These are phyloP conservation scores for Cotesia vestalis DNA, from an alignment of 1,140 invertebrate genomes.

Conservation along the genomic window DNA sequence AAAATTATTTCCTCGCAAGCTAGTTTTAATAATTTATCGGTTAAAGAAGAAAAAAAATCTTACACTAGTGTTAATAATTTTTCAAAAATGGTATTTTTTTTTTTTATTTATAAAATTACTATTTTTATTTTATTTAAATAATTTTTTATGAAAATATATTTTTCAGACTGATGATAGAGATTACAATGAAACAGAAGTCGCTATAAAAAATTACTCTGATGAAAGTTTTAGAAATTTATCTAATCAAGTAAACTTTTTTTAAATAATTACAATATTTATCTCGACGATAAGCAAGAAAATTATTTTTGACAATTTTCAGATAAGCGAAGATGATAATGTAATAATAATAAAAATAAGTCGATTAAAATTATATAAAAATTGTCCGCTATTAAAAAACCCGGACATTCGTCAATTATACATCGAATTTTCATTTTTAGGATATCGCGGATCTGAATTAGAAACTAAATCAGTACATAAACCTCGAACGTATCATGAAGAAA, in stretches of 20 bases:
- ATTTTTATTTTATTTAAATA: no score
- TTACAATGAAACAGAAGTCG: no score
- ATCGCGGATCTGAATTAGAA: conserved; percentile 37
- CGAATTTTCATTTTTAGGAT: conserved; percentile 42
- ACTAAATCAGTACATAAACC: conserved; percentile 40
- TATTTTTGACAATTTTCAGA: not conserved
- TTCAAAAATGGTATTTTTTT: no score
- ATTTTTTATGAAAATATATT: no score
- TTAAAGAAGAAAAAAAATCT: no score
- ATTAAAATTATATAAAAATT: conserved; percentile 30
- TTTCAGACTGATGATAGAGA: no score
- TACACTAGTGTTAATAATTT: no score
- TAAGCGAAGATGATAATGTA: conserved; percentile 21
- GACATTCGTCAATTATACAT: conserved; percentile 41
- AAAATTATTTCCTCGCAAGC: no score
- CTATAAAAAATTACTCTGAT: not conserved
- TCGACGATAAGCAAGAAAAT: not conserved
- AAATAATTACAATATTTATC: no score
- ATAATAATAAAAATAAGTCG: conserved; percentile 36
- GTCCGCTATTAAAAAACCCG: conserved; percentile 35
- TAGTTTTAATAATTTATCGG: no score
- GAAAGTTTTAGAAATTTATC: not conserved
- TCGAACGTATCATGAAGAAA: conserved; percentile 1
- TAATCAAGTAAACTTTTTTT: conserved; percentile 5
- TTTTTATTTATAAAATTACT: no score